Evolutionary conservation across 64 coral and sea anemone genomes (phyloP).

Genomic region (Montipora sp.): DNA sequence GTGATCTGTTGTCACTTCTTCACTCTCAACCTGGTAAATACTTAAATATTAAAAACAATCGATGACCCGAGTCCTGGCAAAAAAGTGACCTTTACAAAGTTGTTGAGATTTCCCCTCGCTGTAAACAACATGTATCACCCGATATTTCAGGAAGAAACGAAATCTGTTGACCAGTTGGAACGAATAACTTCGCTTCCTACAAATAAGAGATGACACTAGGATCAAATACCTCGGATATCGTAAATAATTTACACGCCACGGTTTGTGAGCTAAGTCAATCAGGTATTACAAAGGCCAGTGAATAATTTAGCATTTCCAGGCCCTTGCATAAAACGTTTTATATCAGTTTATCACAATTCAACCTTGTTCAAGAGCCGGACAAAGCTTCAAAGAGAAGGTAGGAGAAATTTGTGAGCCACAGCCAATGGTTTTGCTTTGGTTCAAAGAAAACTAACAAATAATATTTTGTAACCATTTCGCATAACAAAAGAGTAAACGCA

Average conservation of each 20-base stretch:
- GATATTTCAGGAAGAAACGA: background rate
- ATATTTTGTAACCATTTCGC: background rate
- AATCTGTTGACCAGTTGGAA: background rate
- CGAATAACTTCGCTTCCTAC: background rate
- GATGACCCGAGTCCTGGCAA: background rate
- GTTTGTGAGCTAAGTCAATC: conserved; percentile 41
- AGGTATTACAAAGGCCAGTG: conserved; percentile 41
- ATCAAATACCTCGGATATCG: conserved; percentile 9
- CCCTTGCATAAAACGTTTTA: conserved; percentile 61
- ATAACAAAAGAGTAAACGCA: background rate
- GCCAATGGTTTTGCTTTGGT: background rate
- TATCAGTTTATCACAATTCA: conserved; percentile 44
- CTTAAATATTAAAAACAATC: conserved; percentile 43
- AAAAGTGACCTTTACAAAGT: background rate
- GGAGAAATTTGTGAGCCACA: background rate
- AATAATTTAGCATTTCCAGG: conserved; percentile 43
- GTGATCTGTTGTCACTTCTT: conserved; percentile 45
- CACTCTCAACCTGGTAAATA: conserved; percentile 34
- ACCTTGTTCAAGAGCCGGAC: conserved; percentile 1
- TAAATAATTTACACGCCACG: conserved; percentile 37
- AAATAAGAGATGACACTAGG: conserved; percentile 30
- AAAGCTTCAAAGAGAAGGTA: conserved; percentile 36
- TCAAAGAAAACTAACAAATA: background rate
- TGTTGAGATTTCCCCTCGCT: background rate
- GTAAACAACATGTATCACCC: background rate